Percentiles rank a stretch among this genome's conserved stretches.
These are phyloP conservation scores for Deroplatys truncata DNA, from an alignment of 2,888 invertebrate genomes.

Conservation along the genomic window DNA sequence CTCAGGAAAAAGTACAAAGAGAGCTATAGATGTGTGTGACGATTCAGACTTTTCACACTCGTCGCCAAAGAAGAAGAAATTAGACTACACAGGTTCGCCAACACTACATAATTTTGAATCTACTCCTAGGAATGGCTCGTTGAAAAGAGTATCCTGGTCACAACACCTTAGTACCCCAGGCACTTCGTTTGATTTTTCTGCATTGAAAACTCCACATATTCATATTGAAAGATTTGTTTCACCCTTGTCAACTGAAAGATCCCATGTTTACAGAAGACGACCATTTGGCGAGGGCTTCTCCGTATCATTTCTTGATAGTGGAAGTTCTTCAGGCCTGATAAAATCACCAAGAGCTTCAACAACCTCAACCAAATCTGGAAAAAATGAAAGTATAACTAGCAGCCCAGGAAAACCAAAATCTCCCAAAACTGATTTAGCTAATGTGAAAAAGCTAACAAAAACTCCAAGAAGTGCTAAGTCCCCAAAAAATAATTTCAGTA, in stretches of 20 bases:
- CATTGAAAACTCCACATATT: constrained; percentile 22
- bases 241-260: constrained; percentile 14
- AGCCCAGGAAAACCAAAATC: constrained; percentile 31
- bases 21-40: not conserved
- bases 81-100: not conserved
- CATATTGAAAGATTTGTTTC: constrained; percentile 21
- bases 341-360: not conserved
- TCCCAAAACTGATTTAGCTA: constrained; percentile 43
- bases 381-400: too few species aligned
- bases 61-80: not conserved
- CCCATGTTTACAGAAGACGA: not conserved
- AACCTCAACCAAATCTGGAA: too few species aligned
- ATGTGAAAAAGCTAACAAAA: constrained; percentile 40
- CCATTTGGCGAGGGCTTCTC: not conserved
- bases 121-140: not conserved
- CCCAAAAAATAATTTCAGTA: constrained; percentile 42
- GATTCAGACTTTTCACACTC: not conserved
- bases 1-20: not conserved
- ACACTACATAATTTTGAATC: not conserved
- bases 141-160: not conserved
- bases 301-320: not conserved
- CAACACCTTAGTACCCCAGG: not conserved
- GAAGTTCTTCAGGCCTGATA: not conserved
- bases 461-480: constrained; percentile 24
- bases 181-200: constrained; percentile 24